A percentile compares a stretch with the other conserved stretches of the same genome.
These are phyloP conservation scores for Notolabrus celidotus DNA, from an alignment of 2,797 vertebrate species.

Conservation along the genomic window DNA sequence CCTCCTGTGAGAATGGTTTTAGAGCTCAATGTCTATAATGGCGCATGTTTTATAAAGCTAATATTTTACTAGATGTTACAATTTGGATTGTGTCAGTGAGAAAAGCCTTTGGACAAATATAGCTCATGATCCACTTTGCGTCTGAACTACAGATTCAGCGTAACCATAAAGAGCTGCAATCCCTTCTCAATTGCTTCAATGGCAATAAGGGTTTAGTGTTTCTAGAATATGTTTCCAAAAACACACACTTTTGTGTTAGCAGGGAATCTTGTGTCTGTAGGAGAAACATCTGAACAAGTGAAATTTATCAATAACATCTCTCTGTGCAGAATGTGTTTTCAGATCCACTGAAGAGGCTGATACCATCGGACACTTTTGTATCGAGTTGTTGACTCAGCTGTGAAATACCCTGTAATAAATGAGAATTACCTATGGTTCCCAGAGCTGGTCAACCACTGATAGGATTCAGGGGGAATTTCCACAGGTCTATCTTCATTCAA, in stretches of 20 bases:
- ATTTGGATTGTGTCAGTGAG: conserved; percentile 34
- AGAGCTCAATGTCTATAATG: conserved; percentile 25
- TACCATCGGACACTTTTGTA: conserved; percentile 63
- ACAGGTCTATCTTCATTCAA: conserved; percentile 27
- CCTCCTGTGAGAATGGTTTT: conserved; percentile 17
- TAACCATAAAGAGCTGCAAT: conserved; percentile 42
- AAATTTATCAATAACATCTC: conserved; percentile 43
- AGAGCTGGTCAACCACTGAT: conserved; percentile 61
- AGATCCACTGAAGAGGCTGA: conserved; percentile 56
- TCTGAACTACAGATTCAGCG: conserved; percentile 33
- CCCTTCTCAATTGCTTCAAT: conserved; percentile 46
- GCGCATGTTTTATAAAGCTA: conserved; percentile 33
- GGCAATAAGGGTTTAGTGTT: conserved; percentile 46
- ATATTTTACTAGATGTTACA: conserved; percentile 45
- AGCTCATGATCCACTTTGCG: conserved; percentile 48
- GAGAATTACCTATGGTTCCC: conserved; percentile 69
- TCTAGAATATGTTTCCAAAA: conserved; percentile 10
- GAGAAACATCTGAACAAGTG: conserved; percentile 36
- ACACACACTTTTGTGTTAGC: conserved; percentile 28
- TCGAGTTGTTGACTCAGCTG: conserved; percentile 81
- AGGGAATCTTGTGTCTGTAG: conserved; percentile 4
- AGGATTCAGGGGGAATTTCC: conserved; percentile 56
- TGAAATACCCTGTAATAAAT: conserved; percentile 70
- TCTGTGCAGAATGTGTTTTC: conserved; percentile 38
- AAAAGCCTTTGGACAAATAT: conserved; percentile 54